Conservation (phyloP, 2,113 vertebrate genomes). For the Poecile atricapillus region DNA sequence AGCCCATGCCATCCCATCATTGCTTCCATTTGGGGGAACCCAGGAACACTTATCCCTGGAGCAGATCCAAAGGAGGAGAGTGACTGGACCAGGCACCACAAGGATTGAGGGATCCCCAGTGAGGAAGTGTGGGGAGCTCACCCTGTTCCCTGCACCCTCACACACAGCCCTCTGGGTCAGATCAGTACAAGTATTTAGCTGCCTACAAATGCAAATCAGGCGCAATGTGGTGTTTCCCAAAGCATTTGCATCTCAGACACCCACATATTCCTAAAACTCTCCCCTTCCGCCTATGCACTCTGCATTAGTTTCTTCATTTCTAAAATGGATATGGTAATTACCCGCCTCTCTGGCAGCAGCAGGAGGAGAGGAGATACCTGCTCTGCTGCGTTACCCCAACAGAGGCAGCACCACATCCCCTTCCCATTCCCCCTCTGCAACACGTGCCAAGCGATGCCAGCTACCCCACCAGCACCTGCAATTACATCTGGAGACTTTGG, state of each 20-base stretch:
- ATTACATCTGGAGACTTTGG: not conserved
- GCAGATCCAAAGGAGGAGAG: not conserved
- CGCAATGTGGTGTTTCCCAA: not conserved
- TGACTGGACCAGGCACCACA: not conserved
- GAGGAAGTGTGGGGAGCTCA: rapidly evolving
- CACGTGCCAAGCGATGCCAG: rapidly evolving
- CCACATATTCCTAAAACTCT: conserved; percentile 15
- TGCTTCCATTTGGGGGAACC: rapidly evolving
- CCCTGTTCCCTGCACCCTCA: not conserved
- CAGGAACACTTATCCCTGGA: not conserved
- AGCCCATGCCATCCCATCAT: not conserved
- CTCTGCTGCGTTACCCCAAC: not conserved
- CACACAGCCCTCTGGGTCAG: not conserved
- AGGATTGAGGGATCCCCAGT: not conserved
- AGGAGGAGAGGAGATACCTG: not conserved
- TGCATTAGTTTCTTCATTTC: not conserved
- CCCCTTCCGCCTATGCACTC: not conserved
- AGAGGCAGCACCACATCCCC: not conserved
- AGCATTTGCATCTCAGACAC: conserved; percentile 23
- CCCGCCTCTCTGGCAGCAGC: not conserved
- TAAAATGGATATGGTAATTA: not conserved
- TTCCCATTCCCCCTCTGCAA: not conserved
- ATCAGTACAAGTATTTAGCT: not conserved
- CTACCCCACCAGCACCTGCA: not conserved
- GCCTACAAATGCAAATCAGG: conserved; percentile 15